Conservation (phyloP, 2,113 vertebrate genomes). For the Maccullochella peelii region DNA sequence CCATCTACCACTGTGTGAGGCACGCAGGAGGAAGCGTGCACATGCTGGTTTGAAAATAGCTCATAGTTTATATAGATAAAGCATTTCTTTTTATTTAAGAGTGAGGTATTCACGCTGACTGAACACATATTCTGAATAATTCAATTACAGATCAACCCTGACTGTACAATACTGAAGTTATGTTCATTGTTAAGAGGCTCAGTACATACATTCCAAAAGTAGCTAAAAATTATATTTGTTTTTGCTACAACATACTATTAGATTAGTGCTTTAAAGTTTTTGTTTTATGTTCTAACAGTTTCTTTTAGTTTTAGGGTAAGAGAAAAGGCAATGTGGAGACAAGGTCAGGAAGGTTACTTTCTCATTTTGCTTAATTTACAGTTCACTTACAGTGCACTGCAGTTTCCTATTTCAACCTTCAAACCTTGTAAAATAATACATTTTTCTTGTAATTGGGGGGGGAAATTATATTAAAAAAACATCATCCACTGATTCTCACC, state of each 20-base stretch:
- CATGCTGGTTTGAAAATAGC: constrained; percentile 21
- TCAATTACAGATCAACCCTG: not conserved
- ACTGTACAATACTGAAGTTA: not conserved
- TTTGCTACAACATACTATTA: not conserved
- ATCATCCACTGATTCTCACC: constrained; percentile 22
- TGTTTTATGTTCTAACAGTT: not conserved
- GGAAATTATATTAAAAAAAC: not conserved
- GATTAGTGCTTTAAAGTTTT: not conserved
- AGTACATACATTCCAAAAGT: not conserved
- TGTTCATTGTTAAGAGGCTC: not conserved
- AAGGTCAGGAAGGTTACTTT: not conserved
- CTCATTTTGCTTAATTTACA: not conserved
- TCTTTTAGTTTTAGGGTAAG: not conserved
- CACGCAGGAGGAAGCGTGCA: constrained; percentile 16
- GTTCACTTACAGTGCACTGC: too few species aligned
- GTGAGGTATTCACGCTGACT: not conserved
- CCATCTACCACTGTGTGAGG: constrained; percentile 35
- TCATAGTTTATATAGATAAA: not conserved
- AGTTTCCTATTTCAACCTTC: not conserved
- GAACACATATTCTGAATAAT: not conserved
- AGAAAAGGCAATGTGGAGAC: not conserved
- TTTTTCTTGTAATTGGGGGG: not conserved
- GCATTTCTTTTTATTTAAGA: not conserved
- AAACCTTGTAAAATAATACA: not conserved
- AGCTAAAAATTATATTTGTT: not conserved